Base-by-base conservation (phyloP, 2,113 vertebrate genomes). In the Solenodon paradoxus region DNA sequence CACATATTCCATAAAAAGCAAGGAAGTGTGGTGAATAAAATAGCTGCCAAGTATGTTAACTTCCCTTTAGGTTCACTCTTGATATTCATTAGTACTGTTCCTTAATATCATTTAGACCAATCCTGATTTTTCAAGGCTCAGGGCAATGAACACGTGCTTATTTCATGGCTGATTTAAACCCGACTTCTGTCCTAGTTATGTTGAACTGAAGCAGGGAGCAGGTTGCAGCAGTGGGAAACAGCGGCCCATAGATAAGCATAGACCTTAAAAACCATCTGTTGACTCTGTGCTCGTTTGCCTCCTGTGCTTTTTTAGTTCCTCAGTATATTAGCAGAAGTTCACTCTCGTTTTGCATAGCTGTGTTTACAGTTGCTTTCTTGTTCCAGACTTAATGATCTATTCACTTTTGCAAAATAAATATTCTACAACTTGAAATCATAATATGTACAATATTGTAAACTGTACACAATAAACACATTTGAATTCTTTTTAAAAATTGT, bases 341-440 rank as follows among this genome's bases (percentile, higher is more conserved):
- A 66, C 20, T 72, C 12, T 74, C 40, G 68, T 86, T 91, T 86
- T 61, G 64, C 22, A 40, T 35, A 55, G 28, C 7, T 24, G 42
- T 80, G 28, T 78, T 93, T 81, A 66, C 40, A 81, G 16, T 8
- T 66, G 11, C 66, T 94, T 72, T 91, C 72, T 86, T 91, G 38
- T 30, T 74, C 2, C 8, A 78, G 40, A n/a, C 40, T 79, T 95
- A 88, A 59, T 90, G 42, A 38, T 47, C 63, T 63, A 38, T 83
- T 96, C 28, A 92, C 5, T 71, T 96, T 95, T 79, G 4, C 13
- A 91, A 82, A 94, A 63, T 90, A 92, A 90, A 93, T 38, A 45
- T 93, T 94, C 40, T 86, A 57, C 24, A 94, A 47, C 35, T 90
- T 75, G 35, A 94, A 69, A 88, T 78, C 35, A 89, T 51, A 87